Evolutionary conservation across 2,888 invertebrate genomes (phyloP).

Genomic region (Hecatera dysodea): DNA sequence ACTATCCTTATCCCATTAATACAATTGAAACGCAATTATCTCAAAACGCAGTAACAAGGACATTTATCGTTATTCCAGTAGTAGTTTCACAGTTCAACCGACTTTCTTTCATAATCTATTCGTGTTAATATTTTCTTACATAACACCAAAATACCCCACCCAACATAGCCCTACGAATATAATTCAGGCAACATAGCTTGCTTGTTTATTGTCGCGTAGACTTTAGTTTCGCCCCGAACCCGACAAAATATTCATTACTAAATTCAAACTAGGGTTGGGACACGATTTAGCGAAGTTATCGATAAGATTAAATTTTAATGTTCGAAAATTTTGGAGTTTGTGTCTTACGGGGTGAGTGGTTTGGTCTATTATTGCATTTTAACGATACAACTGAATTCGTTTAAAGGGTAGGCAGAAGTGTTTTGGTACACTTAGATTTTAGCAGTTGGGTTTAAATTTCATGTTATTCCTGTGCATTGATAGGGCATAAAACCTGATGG

Average conservation of each 20-base stretch:
- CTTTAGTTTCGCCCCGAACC: constrained; percentile 35
- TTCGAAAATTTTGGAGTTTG: constrained; percentile 1
- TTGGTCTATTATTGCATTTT: neutral
- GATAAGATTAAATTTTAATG: constrained; percentile 36
- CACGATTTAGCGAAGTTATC: constrained; percentile 21
- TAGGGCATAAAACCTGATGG: neutral
- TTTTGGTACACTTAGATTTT: no score
- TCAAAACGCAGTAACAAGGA: no score
- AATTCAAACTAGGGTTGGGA: constrained; percentile 57
- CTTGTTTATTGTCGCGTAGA: constrained; percentile 16
- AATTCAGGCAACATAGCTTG: neutral
- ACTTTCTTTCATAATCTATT: neutral
- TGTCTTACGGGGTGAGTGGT: neutral
- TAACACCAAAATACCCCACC: neutral
- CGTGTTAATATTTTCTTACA: constrained; percentile 4
- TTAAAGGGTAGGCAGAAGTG: neutral
- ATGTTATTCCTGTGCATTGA: neutral
- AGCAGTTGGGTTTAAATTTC: neutral
- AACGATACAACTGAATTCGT: neutral
- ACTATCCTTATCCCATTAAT: no score
- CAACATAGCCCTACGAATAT: constrained; percentile 2
- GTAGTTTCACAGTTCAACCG: no score
- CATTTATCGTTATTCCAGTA: no score
- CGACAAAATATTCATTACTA: constrained; percentile 65
- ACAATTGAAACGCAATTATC: no score